phyloP scores from a whole-genome alignment of 2,797 vertebrate genomes.

The Natrix natrix region DNA sequence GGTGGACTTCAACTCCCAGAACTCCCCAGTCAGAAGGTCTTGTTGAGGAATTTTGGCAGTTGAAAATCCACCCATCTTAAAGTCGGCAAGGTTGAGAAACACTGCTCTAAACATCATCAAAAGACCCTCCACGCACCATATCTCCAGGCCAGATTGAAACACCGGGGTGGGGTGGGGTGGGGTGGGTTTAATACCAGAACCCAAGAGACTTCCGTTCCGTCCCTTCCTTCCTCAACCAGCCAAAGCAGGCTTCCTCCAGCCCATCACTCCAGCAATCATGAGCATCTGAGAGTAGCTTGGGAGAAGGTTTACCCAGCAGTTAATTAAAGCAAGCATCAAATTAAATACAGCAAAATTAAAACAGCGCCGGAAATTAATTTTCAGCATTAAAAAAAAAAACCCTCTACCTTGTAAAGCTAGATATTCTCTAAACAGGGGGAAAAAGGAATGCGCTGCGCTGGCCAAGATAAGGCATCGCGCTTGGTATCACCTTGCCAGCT shows the following conservation, averaged over 20 bases:
- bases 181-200: too few relatives aligned
- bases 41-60: background rate
- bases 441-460: conserved; percentile 61
- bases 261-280: conserved; percentile 46
- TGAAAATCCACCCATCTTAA: background rate
- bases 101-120: background rate
- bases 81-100: background rate
- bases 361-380: conserved; percentile 81
- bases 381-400: conserved; percentile 48
- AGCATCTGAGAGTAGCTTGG: conserved; percentile 63
- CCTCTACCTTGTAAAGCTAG: conserved; percentile 75
- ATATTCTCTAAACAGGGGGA: conserved; percentile 67
- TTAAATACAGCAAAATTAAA: conserved; percentile 83
- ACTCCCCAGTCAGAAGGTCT: too few relatives aligned
- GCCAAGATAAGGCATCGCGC: conserved; percentile 46
- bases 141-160: background rate
- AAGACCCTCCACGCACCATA: background rate
- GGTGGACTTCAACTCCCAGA: too few relatives aligned
- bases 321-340: conserved; percentile 83
- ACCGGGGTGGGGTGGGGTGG: background rate
- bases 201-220: background rate
- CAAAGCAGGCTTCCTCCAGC: background rate
- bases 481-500: background rate
- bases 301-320: conserved; percentile 72
- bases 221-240: background rate